Evolutionary conservation across 2,888 invertebrate genomes (phyloP), one percentile per base, ranked within the genome.

Genomic region (Abrostola triplasia): DNA sequence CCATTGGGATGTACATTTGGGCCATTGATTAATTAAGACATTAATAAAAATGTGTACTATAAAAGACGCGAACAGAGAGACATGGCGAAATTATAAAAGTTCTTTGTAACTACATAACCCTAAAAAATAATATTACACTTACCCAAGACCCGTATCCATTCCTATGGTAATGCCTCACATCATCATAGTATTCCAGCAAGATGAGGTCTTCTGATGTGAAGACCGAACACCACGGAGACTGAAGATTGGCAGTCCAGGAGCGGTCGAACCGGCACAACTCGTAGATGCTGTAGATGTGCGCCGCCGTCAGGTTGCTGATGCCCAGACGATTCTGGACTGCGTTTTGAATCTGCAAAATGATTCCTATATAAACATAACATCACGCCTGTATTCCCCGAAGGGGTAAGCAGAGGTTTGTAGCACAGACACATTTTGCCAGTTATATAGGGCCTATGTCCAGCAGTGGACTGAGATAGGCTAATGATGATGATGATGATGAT

Each of bases 241-340:
- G 84, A 4, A 82, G 81, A 5, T 70, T 75, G 0, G 75, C 64
- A 0, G 70, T 73, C 93, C 93, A 97, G 1, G 97, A 96, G 76
- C 97, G 97, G 73, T 97, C 96, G 84, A 96, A 97, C 5, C 97
- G 96, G 80, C 98, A 98, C 86, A 97, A 95, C 77, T 98, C 97
- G 81, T 96, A 98, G 87, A 98, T 95, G 6, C 95, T 87, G 69
- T 95, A 92, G 8, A 98, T 90, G 36, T 96, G 87, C 0, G 83
- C 88, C 0, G 83, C 47, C 0, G 88, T 83, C 38, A 94, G 72
- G 59, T 87, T 85, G 5, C 79, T 73, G 72, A 92, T 93, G 62
- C 96, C 96, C 1, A 96, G 82, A 6, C 95, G 92, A 0, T 82
- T 80, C 13, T 95, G 95, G 0, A 96, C 94, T 57, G 93, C 92